These are phyloP conservation scores for Andrena cerasifolii DNA, from an alignment of 1,140 invertebrate species.

Conservation along the genomic window DNA sequence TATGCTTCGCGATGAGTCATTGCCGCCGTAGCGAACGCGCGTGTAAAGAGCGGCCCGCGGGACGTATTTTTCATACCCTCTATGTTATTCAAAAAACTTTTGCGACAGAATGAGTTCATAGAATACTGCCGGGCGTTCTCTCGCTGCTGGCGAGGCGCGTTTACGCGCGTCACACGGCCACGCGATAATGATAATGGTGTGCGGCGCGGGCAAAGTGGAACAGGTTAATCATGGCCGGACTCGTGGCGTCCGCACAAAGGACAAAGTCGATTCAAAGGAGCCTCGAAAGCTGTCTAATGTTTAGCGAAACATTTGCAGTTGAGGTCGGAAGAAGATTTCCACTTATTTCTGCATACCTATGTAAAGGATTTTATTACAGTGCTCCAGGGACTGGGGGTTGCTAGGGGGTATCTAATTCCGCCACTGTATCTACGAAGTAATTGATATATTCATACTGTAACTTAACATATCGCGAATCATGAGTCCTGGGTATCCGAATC, in stretches of 20 bases:
- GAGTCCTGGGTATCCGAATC: not conserved
- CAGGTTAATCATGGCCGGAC: conserved; percentile 25
- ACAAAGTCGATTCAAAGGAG: not conserved
- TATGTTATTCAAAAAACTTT: conserved; percentile 22
- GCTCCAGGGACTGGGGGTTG: too few species aligned
- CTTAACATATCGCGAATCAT: not conserved
- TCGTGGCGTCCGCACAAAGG: not conserved
- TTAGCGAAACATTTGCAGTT: conserved; percentile 9
- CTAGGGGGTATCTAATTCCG: not conserved
- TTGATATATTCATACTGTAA: too few species aligned
- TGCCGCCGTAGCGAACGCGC: not conserved
- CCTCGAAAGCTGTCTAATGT: not conserved
- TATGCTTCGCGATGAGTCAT: not conserved
- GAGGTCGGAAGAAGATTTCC: too few species aligned
- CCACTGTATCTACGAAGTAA: too few species aligned
- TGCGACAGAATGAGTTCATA: not conserved
- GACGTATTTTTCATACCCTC: conserved; percentile 16
- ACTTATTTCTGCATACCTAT: too few species aligned
- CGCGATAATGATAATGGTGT: conserved; percentile 28
- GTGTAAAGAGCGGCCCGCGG: not conserved
- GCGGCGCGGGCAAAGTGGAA: conserved; percentile 26
- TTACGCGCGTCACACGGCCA: not conserved
- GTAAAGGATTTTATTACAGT: too few species aligned
- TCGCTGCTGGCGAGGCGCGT: not conserved
- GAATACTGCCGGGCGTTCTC: not conserved